Percentiles rank a stretch among this genome's conserved stretches.
Evolutionary conservation across 2,797 vertebrate genomes (phyloP).

Genomic region (Diplodus puntazzo): DNA sequence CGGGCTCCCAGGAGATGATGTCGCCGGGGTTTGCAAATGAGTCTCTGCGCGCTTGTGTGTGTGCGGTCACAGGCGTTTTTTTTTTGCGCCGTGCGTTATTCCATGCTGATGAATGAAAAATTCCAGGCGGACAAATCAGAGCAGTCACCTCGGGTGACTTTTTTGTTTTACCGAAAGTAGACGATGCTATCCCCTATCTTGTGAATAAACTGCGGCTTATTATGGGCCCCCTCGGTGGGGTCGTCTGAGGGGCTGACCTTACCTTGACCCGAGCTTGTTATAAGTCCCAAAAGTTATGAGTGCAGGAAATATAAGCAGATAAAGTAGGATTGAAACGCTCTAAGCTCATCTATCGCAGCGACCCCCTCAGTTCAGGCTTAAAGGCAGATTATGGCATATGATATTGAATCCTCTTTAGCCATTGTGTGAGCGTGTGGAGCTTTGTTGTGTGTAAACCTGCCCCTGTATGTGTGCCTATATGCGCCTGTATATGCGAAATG

Average conservation of each 20-base stretch:
- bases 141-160: slow-evolving; percentile 11
- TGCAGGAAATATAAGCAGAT: slow-evolving; percentile 77
- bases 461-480: slow-evolving; percentile 27
- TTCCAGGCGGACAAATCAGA: background rate
- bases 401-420: slow-evolving; percentile 81
- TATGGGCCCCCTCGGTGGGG: slow-evolving; percentile 6
- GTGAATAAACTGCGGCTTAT: slow-evolving; percentile 12
- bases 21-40: slow-evolving; percentile 47
- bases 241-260: slow-evolving; percentile 56
- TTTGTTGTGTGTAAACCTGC: slow-evolving; percentile 51
- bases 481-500: slow-evolving; percentile 39
- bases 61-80: slow-evolving; percentile 33
- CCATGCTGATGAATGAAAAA: slow-evolving; percentile 48
- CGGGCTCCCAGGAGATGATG: slow-evolving; percentile 66
- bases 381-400: slow-evolving; percentile 80
- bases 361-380: slow-evolving; percentile 75
- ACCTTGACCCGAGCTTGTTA: slow-evolving; percentile 63
- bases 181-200: background rate
- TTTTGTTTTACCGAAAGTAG: slow-evolving; percentile 11
- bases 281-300: slow-evolving; percentile 73
- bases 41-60: slow-evolving; percentile 15
- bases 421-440: slow-evolving; percentile 60
- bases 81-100: slow-evolving; percentile 28
- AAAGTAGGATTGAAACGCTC: slow-evolving; percentile 70
- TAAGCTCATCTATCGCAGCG: slow-evolving; percentile 72